Base-by-base conservation (phyloP, 1,140 invertebrate genomes). In the Drosophila teissieri region DNA sequence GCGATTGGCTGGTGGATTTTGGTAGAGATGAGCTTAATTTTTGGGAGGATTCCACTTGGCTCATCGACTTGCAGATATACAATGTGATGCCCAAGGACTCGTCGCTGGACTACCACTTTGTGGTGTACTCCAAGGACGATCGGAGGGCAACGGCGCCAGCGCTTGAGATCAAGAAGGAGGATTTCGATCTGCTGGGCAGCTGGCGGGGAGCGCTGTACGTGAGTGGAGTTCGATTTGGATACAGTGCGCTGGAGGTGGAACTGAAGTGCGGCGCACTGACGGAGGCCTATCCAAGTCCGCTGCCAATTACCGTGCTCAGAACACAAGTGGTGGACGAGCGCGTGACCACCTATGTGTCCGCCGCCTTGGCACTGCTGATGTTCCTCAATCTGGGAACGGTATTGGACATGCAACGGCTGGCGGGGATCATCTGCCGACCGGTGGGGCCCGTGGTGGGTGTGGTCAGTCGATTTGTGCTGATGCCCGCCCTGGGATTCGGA, bases 331-430 rank as follows among this genome's bases (percentile, higher is more conserved):
- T 83, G 12, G 76, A 84, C 44, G 73, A 80, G 14, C 56, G 75
- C 7, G 57, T 85, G 14, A 78, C 78, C 34, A 81, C 69, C 1
- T 84, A 80, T 19, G 70, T 77, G 4, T 73, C 82, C 1, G 64
- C 74, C 1, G 69, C 52, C 1, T 4, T 84, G 40, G 52, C 79
- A 3, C 19, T 86, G 34, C 51, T 98, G 22, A 95, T 98, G 76
- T 98, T 97, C 89, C 95, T 98, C 61, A 98, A 98, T 92, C 98
- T 98, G 94, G 98, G 98, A 7, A 98, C 97, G 91, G 97, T 97
- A 2, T 93, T 98, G 91, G 95, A 98, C 86, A 95, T 96, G 93
- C 88, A 93, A 2, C 94, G 96, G 3, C 94, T 98, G 4, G 94
- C 94, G 73, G 92, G 94, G 10, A 96, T 95, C 7, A 62, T 98